Percentiles rank a stretch among this genome's conserved stretches.
These are phyloP conservation scores for Crotalus helleri DNA, from an alignment of 2,113 vertebrate species.

Conservation along the genomic window DNA sequence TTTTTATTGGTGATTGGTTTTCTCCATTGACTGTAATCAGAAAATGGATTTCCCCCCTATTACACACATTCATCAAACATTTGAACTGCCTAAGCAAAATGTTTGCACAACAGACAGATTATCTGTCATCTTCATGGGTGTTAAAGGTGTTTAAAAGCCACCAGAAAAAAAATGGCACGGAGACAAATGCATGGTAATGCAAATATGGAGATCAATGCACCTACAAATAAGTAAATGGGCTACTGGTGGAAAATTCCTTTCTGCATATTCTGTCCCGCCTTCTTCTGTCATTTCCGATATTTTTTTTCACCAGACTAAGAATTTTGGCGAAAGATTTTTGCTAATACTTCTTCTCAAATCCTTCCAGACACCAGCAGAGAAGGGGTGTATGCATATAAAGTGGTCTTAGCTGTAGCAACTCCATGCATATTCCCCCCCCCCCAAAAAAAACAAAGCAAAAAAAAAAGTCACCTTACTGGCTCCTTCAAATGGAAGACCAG, in stretches of 20 bases:
- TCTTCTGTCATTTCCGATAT: neutral
- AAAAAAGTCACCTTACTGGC: neutral
- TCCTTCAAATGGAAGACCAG: neutral
- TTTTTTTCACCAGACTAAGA: neutral
- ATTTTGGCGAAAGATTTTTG: neutral
- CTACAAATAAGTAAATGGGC: neutral
- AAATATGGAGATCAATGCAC: neutral
- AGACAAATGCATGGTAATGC: neutral
- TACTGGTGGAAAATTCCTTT: neutral
- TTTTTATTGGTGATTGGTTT: neutral
- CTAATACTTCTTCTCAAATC: neutral
- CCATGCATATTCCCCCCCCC: no score
- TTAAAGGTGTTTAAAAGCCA: neutral
- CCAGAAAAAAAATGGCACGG: neutral
- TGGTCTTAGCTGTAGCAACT: neutral
- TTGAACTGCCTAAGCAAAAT: neutral
- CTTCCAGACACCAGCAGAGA: neutral
- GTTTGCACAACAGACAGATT: neutral
- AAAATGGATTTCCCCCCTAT: neutral
- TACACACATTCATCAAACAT: neutral
- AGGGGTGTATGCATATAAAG: neutral
- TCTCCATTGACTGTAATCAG: no score
- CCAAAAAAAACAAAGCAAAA: neutral
- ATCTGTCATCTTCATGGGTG: neutral
- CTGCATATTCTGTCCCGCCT: neutral